Evolutionary conservation across 2,888 invertebrate genomes (phyloP), one percentile per base, ranked within the genome.

Genomic region (Synergus itoensis): DNA sequence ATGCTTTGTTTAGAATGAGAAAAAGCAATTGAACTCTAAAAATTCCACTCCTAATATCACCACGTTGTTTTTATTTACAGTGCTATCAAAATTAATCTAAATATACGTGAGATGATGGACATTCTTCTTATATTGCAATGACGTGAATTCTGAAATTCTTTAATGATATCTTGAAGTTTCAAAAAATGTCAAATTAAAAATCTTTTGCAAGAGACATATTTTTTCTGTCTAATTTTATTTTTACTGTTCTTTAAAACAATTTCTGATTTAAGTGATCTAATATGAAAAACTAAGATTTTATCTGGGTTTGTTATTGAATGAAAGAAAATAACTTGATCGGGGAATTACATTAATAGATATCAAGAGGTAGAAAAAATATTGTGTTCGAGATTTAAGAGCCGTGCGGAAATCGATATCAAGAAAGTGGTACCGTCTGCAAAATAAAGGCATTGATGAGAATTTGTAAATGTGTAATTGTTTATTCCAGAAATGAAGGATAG

Each of bases 341-440:
- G 36, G 53, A 53, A 36, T 73, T 36, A 73, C 28, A n/a, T 16
- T 3, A 21, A 11, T n/a, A 18, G 73, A 53, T 73, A 48, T 16
- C 36, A n/a, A n/a, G 36, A 73, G n/a, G 8, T 48, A n/a, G 28
- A 28, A 53, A n/a, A 53, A 41, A 1, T 53, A 18, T 48, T n/a
- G 36, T 36, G 9, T 28, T 73, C 40, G 53, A 36, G 36, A 28
- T n/a, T 48, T 21, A 53, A 36, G 73, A 73, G 73, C 53, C 65
- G 65, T 65, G 65, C 18, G 65, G 41, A 65, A 65, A 65, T n/a
- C 40, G 65, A 65, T 65, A 65, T 65, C 65, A n/a, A n/a, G 40
- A 65, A 64, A 43, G 41, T 65, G 41, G 65, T 65, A 65, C 65
- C 65, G 65, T 65, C 65, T 65, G 65, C 65, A 65, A 65, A 65